Evolutionary conservation across 2,113 vertebrate species (phyloP).

Genomic region (Scophthalmus maximus): DNA sequence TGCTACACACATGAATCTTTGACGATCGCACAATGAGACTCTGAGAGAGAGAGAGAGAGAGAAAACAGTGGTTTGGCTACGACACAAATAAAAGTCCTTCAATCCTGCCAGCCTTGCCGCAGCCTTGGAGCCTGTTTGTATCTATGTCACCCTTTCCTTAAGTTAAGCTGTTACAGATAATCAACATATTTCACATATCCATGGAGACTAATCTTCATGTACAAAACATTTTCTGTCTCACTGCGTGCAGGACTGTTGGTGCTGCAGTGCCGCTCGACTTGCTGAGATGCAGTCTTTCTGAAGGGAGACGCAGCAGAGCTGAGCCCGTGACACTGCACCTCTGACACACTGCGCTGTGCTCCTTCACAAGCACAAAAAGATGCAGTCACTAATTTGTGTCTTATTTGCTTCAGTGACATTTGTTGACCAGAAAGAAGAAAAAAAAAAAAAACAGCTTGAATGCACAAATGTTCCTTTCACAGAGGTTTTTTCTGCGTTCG

Average conservation of each 20-base stretch:
- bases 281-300: constrained; percentile 40
- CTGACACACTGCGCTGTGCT: constrained; percentile 1
- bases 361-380: background rate
- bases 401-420: background rate
- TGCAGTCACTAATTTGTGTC: background rate
- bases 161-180: constrained; percentile 1
- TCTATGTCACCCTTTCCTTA: background rate
- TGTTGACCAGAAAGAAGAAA: background rate
- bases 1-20: background rate
- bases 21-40: background rate
- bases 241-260: constrained; percentile 13
- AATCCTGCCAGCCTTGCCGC: background rate
- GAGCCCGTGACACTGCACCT: constrained; percentile 62
- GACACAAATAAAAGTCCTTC: constrained; percentile 37
- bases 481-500: constrained; percentile 24
- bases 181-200: background rate
- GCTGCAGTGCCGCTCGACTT: constrained; percentile 61
- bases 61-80: background rate
- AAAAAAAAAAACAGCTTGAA: background rate
- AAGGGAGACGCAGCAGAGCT: constrained; percentile 56
- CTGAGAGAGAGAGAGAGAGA: too few relatives aligned
- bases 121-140: constrained; percentile 10
- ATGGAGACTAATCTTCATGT: background rate
- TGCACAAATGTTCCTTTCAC: constrained; percentile 36
- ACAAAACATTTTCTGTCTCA: background rate